Evolutionary conservation across 1,140 invertebrate species (phyloP).

Genomic region (Pachyrhynchus sulphureomaculatus): DNA sequence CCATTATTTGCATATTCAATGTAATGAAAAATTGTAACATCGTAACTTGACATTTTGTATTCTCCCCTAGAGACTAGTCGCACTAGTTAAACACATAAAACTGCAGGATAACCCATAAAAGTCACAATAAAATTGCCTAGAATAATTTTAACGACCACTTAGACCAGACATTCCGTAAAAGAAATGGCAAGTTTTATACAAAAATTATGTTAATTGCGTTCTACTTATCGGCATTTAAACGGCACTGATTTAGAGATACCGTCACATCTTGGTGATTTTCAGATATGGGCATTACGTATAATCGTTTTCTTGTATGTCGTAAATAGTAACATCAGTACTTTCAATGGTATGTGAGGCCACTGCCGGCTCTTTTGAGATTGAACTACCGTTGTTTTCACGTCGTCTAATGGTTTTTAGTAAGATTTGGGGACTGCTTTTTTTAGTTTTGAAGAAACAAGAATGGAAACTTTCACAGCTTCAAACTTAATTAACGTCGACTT

Average conservation of each 20-base stretch:
- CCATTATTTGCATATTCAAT: too few relatives aligned
- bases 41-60: too few relatives aligned
- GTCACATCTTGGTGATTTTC: slow-evolving; percentile 16
- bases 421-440: background rate
- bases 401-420: too few relatives aligned
- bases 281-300: slow-evolving; percentile 24
- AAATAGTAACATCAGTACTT: slow-evolving; percentile 18
- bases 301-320: slow-evolving; percentile 16
- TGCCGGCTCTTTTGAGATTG: slow-evolving; percentile 14
- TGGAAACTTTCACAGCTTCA: too few relatives aligned
- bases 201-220: slow-evolving; percentile 22
- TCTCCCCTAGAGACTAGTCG: too few relatives aligned
- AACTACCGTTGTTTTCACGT: slow-evolving; percentile 16
- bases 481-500: too few relatives aligned
- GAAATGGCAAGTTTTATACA: slow-evolving; percentile 12
- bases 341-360: slow-evolving; percentile 19
- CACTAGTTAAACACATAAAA: too few relatives aligned
- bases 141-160: too few relatives aligned
- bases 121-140: too few relatives aligned
- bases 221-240: slow-evolving; percentile 20
- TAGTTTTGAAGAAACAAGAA: too few relatives aligned
- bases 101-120: too few relatives aligned
- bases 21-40: too few relatives aligned
- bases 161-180: background rate
- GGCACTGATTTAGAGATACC: slow-evolving; percentile 17